Conservation (phyloP, 1,140 invertebrate species). For the Drosophila gunungcola region DNA sequence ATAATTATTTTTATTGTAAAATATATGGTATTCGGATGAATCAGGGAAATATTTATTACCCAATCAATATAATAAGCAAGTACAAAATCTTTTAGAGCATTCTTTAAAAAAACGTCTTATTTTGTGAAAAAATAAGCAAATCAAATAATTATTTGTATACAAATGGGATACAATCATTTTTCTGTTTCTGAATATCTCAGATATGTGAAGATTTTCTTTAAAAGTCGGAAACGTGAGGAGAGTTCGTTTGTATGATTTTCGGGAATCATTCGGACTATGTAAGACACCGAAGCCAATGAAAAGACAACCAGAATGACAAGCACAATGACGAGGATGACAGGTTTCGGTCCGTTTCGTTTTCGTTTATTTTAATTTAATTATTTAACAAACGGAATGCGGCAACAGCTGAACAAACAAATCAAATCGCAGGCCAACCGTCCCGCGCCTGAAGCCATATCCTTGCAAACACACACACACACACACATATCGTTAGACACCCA, state of each 20-base stretch:
- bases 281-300: slow-evolving; percentile 9
- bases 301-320: slow-evolving; percentile 14
- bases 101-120: not conserved
- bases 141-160: too few species aligned
- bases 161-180: too few species aligned
- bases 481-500: slow-evolving; percentile 12
- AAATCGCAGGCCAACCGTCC: slow-evolving; percentile 46
- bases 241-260: not conserved
- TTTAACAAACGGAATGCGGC: slow-evolving; percentile 30
- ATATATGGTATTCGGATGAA: too few species aligned
- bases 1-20: too few species aligned
- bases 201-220: too few species aligned
- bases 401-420: slow-evolving; percentile 61
- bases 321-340: slow-evolving; percentile 34
- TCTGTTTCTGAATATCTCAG: too few species aligned
- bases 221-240: slow-evolving; percentile 8
- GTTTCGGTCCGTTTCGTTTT: slow-evolving; percentile 33
- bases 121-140: too few species aligned
- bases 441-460: slow-evolving; percentile 12
- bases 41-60: too few species aligned
- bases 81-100: too few species aligned
- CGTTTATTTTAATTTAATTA: slow-evolving; percentile 74
- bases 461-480: not conserved
- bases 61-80: too few species aligned
- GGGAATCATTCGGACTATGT: slow-evolving; percentile 1